Conservation (phyloP, 2,888 invertebrate genomes). For the Spodoptera picta region DNA sequence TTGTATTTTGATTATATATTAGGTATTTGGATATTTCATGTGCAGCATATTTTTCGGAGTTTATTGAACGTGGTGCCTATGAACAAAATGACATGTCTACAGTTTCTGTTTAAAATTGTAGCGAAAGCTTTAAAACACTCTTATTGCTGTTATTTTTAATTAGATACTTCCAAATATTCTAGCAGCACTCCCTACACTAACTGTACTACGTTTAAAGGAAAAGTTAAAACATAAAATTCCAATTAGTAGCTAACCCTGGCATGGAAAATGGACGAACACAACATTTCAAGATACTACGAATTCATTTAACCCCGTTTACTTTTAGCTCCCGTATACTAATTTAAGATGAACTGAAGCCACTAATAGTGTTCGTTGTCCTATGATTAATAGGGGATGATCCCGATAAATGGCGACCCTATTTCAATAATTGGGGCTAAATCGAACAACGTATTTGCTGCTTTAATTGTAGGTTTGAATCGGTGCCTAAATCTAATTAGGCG, state of each 20-base stretch:
- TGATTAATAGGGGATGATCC: slow-evolving; percentile 15
- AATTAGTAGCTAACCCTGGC: slow-evolving; percentile 2
- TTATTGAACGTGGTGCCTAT: no score
- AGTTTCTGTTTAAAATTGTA: no score
- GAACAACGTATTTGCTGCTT: background rate
- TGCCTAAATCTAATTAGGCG: slow-evolving; percentile 1
- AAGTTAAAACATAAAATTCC: slow-evolving; percentile 23
- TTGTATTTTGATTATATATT: no score
- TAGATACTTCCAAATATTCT: slow-evolving; percentile 1
- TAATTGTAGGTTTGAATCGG: slow-evolving; percentile 14
- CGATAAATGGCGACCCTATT: slow-evolving; percentile 8
- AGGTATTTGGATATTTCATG: no score
- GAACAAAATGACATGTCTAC: no score
- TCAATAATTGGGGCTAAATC: slow-evolving; percentile 23
- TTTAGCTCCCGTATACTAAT: background rate
- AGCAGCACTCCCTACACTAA: background rate
- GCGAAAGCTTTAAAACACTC: no score
- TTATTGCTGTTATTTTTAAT: slow-evolving; percentile 3
- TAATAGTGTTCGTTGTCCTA: slow-evolving; percentile 14
- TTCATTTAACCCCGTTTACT: background rate
- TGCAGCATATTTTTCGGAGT: no score
- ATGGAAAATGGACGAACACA: slow-evolving; percentile 3
- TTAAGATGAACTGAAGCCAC: slow-evolving; percentile 16
- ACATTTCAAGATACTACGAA: slow-evolving; percentile 1
- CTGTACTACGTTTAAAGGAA: slow-evolving; percentile 2